Evolutionary conservation across 2,113 vertebrate genomes (phyloP), one percentile per base, ranked within the genome.

Genomic region (Zosterops borbonicus): DNA sequence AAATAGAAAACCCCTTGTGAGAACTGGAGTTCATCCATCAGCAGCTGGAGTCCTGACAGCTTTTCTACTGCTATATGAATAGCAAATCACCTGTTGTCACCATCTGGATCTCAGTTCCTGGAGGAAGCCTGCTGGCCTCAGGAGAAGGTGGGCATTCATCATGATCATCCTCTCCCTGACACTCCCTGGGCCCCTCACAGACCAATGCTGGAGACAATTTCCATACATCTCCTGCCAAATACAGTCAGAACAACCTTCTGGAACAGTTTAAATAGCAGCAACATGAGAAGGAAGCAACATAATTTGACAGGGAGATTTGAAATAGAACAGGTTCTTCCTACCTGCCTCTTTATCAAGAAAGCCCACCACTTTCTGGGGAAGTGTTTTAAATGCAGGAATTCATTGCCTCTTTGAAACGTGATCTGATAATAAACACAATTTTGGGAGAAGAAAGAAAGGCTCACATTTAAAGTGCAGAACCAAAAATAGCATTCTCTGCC

Each of bases 221-320:
- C 44, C 0, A 1, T 2, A 3, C 27, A 55, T 24, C 42, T 80
- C 42, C 64, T 69, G n/a, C 15, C 4, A 0, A 1, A 39, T 15
- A 52, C 3, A 33, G 37, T 29, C 42, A 65, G 25, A 92, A 69
- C 4, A 82, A 69, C 12, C 8, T 35, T 56, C 55, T 82, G 65
- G 24, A 70, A 63, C 27, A 71, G 12, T 27, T 89, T 87, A 79
- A 94, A 46, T 58, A 76, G 46, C 65, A 85, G 31, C 16, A 77
- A 89, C 63, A 67, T 1, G 18, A 76, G 59, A 89, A 83, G 37
- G 53, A 83, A 74, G 12, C 37, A 56, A 73, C 0, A 55, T 27
- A 55, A 83, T 87, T 89, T 73, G 23, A 49, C 42, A 83, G 46
- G 9, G 71, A 62, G 9, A 46, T 77, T 39, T 59, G 18, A 80